phyloP scores from a whole-genome alignment of 2,113 vertebrate species.

The Bambusicola thoracicus region DNA sequence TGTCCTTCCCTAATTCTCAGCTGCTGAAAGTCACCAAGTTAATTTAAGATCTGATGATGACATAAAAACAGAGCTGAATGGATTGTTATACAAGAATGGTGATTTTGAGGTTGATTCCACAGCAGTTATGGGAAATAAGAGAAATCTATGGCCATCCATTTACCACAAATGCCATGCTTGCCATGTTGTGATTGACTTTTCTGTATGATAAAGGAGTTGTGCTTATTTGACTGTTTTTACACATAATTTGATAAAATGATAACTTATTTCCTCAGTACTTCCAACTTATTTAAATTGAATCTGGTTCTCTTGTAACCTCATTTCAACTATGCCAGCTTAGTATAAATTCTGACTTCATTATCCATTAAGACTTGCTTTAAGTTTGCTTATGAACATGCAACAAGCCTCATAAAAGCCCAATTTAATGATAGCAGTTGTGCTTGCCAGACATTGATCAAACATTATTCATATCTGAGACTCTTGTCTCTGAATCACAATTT shows the following conservation, averaged over 20 bases:
- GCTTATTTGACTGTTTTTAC: neutral
- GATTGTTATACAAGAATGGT: neutral
- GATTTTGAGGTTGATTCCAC: neutral
- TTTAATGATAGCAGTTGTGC: slow-evolving; percentile 1
- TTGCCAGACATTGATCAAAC: neutral
- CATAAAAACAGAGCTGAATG: slow-evolving; percentile 16
- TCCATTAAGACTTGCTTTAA: slow-evolving; percentile 15
- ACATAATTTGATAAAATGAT: neutral
- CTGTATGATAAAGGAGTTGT: neutral
- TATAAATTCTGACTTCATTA: slow-evolving; percentile 1
- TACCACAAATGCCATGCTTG: neutral
- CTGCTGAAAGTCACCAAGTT: slow-evolving; percentile 36
- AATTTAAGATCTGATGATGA: slow-evolving; percentile 28
- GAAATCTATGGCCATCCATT: neutral
- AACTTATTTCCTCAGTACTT: neutral
- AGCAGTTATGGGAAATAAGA: neutral
- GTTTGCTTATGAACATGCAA: neutral
- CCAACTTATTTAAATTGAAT: neutral
- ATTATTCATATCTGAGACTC: slow-evolving; percentile 4
- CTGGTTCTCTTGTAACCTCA: neutral
- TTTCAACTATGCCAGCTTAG: slow-evolving; percentile 25
- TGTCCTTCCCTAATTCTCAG: neutral
- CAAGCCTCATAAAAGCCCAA: neutral
- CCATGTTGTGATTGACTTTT: neutral
- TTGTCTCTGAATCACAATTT: slow-evolving; percentile 8